These are phyloP conservation scores for Amia ocellicauda DNA, from an alignment of 2,113 vertebrate genomes.

Conservation along the genomic window DNA sequence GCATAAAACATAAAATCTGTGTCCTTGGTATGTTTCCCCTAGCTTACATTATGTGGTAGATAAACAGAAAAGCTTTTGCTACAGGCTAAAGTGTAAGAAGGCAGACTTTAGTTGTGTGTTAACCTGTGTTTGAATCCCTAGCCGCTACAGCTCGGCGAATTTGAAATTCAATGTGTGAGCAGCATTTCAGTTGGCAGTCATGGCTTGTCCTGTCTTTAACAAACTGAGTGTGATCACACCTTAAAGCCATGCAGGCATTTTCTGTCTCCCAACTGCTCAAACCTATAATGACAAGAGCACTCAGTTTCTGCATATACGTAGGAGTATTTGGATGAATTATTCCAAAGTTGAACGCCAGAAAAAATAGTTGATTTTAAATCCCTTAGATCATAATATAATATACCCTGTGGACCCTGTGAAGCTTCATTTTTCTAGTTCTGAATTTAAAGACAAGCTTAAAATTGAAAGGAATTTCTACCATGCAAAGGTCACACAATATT, in stretches of 20 bases:
- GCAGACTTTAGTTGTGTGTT: conserved; percentile 22
- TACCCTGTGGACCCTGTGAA: background rate
- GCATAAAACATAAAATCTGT: too few relatives aligned
- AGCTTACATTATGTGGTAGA: background rate
- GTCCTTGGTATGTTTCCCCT: too few relatives aligned
- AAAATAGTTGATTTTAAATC: conserved; percentile 28
- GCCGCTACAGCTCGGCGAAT: background rate
- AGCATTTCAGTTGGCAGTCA: conserved; percentile 18
- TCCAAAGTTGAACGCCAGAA: conserved; percentile 17
- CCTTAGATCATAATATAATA: conserved; percentile 4
- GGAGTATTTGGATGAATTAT: conserved; percentile 2
- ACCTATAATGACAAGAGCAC: conserved; percentile 10
- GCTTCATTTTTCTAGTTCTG: background rate
- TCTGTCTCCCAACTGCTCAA: background rate
- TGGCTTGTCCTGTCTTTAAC: conserved; percentile 24
- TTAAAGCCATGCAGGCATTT: conserved; percentile 1
- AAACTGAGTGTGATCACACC: conserved; percentile 23
- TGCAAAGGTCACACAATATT: background rate
- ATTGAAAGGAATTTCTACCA: background rate
- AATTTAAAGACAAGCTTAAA: background rate
- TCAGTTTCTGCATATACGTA: conserved; percentile 13
- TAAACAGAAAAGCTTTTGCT: conserved; percentile 8
- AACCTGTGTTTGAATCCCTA: too few relatives aligned
- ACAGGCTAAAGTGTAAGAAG: conserved; percentile 15
- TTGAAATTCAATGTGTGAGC: conserved; percentile 14